Evolutionary conservation across 2,113 vertebrate genomes (phyloP).

Genomic region (Mesembrinibis cayennensis): DNA sequence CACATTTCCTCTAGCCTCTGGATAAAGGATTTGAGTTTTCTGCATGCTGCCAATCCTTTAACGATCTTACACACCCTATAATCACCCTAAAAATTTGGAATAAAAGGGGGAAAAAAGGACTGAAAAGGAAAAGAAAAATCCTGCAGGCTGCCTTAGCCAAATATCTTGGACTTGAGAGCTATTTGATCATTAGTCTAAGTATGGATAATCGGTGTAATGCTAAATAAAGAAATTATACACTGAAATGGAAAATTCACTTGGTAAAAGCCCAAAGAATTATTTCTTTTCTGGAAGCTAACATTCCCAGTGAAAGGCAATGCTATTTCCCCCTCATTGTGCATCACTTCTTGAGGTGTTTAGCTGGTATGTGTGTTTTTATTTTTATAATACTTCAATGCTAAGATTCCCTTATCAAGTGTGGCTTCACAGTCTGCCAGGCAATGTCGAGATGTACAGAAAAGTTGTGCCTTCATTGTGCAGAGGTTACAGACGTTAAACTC

Average conservation of each 20-base stretch:
- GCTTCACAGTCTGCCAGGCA: neutral
- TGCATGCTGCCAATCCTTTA: constrained; percentile 66
- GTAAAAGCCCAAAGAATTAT: constrained; percentile 41
- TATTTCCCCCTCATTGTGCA: neutral
- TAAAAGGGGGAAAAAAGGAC: constrained; percentile 33
- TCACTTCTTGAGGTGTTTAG: neutral
- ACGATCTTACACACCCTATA: constrained; percentile 65
- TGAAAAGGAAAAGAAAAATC: constrained; percentile 56
- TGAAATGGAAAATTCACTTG: constrained; percentile 57
- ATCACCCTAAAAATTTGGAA: constrained; percentile 69
- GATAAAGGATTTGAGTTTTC: constrained; percentile 65
- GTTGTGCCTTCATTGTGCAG: neutral
- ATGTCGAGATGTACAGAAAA: neutral
- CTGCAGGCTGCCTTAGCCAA: constrained; percentile 40
- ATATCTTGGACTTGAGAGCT: constrained; percentile 57
- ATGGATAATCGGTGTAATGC: constrained; percentile 69
- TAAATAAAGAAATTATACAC: constrained; percentile 69
- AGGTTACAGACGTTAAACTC: neutral
- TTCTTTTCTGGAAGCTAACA: constrained; percentile 27
- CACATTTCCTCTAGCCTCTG: constrained; percentile 63
- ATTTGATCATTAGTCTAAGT: constrained; percentile 71
- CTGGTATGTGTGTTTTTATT: neutral
- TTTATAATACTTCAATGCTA: neutral
- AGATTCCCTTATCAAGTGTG: neutral
- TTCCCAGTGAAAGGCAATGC: neutral